Base-by-base conservation (phyloP, 2,888 invertebrate species). In the Nymphalis polychloros region DNA sequence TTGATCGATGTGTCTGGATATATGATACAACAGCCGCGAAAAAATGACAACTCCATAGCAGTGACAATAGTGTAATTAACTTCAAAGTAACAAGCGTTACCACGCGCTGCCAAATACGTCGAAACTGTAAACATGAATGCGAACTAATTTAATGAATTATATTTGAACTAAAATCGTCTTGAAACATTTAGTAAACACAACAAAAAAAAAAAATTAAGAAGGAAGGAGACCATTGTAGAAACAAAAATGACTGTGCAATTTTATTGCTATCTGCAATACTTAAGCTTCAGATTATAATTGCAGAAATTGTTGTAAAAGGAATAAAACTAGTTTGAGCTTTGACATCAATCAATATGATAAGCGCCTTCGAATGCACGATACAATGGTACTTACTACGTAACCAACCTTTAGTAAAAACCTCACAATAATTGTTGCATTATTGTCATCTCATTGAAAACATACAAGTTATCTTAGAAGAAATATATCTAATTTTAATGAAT, bases 1-100 rank as follows among this genome's bases (percentile, higher is more conserved):
- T 82, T 90, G 86, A 89, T 90, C 84, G 87, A 89, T 90, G 83
- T 80, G 84, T 86, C 86, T 88, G 82, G 76, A 75, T 79, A 76
- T 79, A 76, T 81, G 78, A 79, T 71, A 70, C 63, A 59, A 48
- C 62, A 57, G 64, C 53, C 65, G 63, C 64, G 57, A 69, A 67
- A 65, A 31, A 72, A 62, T n/a, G 19, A 55, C 59, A 63, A 53
- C 53, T 67, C 50, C 46, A 47, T 67, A 47, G 35, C 6, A 63
- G 1, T 41, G 59, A 65, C 65, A 72, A 69, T 67, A 69, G 64
- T 59, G n/a, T 59, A 64, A 69, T 69, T 64, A 71, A 20, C 5
- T 64, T 48, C 35, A 19, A 50, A 62, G 63, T 61, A 61, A 47
- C 50, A 35, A 59, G 49, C 27, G 16, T 59, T 8, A 71, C 46